Evolutionary conservation across 2,797 vertebrate species (phyloP), one percentile per base, ranked within the genome.

Genomic region (Myripristis murdjan): DNA sequence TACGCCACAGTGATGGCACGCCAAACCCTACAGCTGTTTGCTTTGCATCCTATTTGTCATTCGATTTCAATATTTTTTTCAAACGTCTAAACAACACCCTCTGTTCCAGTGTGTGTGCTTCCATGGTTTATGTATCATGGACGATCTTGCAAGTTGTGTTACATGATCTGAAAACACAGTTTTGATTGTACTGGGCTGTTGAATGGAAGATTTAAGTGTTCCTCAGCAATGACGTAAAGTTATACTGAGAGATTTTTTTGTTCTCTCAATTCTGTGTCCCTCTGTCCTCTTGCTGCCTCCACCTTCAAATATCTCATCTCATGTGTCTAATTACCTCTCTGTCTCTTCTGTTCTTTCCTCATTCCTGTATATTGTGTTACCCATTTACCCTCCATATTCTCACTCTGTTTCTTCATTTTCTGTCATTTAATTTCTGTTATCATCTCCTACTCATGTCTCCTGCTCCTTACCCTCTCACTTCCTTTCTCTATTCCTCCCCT

Each of bases 391-490:
- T 70, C 6, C 9, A 16, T 56, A 81, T 69, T 57, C 71, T 64
- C 28, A 70, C 71, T 64, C 33, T 73, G 46, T 55, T 64, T 51
- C 15, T 64, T 62, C 51, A n/a, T n/a, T n/a, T 66, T 14, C 57
- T 62, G 59, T 70, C 6, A 48, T 61, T 8, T 35, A 62, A 6
- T 63, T 37, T 64, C 39, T 64, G 26, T 66, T 35, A 4, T 23
- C 15, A 4, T 56, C 5, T 14, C 31, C 23, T 26, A 1, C 59
- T 15, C 4, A 6, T 56, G 23, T 31, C 1, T 51, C 39, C 26
- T 56, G 35, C 10, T 49, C 24, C 66, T 79, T 18, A 76, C 16
- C 28, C 31, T 20, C 46, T 66, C 20, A 1, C 2, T 72, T 37
- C 64, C 28, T 61, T 5, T 70, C 33, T 70, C 28, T 47, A 73